Base-by-base conservation (phyloP, 2,113 vertebrate genomes). In the Paracanthobrama guichenoti region DNA sequence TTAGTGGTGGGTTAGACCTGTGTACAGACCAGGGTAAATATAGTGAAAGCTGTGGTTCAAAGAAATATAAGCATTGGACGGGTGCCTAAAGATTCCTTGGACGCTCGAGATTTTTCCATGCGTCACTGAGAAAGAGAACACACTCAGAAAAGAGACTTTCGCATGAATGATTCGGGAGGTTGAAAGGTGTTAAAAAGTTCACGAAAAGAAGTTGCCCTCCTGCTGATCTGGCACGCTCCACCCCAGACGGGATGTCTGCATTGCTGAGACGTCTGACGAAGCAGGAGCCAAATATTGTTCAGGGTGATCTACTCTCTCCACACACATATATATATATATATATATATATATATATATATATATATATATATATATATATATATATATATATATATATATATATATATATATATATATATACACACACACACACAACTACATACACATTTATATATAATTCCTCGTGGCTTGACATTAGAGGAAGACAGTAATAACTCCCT, bases 181-280 rank as follows among this genome's bases (percentile, higher is more conserved):
- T 88, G 66, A 69, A 84, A 91, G 89, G 89, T 91, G 91, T 90
- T 91, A 87, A 91, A 91, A 90, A 89, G 90, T 88, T 89, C 86
- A 90, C 1, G 0, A 46, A 69, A 60, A 80, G 73, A 84, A 67
- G 46, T 60, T 86, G 82, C 87, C 85, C 87, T 84, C 84, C 86
- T 85, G 88, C 88, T 85, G 48, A 76, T 88, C 82, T 87, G 82
- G 80, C 53, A 72, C 66, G 78, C 79, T 81, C 22, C 62, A 57
- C 71, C 62, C 86, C 79, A 91, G 89, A 91, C 90, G 85, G 87
- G 72, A 85, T 89, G 91, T 94, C 93, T 91, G 89, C 88, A 90
- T 93, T 82, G 85, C 91, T 90, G 83, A 48, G 79, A 82, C 79
- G 10, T 82, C 83, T 87, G 88, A 80, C 12, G 72, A 74, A 84